Percentiles rank a stretch among this genome's conserved stretches.
Evolutionary conservation across 2,797 vertebrate genomes (phyloP).

Genomic region (Lophotriccus pileatus): DNA sequence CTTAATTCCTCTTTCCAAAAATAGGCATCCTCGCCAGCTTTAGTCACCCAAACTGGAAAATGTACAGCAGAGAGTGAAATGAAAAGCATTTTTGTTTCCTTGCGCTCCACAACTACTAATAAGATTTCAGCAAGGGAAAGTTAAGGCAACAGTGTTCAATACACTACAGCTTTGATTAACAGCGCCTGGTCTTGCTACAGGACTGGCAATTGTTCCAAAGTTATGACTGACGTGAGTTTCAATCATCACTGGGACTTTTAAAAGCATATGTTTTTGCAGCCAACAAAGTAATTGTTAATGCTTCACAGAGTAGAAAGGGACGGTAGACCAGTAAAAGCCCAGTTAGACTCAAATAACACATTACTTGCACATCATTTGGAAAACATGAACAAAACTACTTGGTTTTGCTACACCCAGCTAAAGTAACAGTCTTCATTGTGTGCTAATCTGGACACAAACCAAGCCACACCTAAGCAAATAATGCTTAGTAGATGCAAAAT

Average conservation of each 20-base stretch:
- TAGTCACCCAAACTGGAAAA: constrained; percentile 86
- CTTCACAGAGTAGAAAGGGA: constrained; percentile 65
- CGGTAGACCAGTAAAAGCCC: constrained; percentile 67
- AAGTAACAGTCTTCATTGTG: constrained; percentile 81
- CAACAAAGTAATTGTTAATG: constrained; percentile 67
- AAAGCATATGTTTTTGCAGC: constrained; percentile 61
- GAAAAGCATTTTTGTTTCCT: constrained; percentile 88
- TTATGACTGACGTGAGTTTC: constrained; percentile 70
- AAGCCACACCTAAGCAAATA: constrained; percentile 82
- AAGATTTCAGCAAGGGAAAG: constrained; percentile 76
- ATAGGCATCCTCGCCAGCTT: constrained; percentile 81
- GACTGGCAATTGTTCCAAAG: constrained; percentile 79
- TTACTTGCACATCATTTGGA: constrained; percentile 85
- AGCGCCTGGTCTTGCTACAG: constrained; percentile 45
- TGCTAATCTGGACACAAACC: constrained; percentile 76
- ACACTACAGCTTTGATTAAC: constrained; percentile 75
- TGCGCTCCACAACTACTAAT: constrained; percentile 77
- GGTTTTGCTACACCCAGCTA: constrained; percentile 91
- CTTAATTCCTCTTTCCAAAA: constrained; percentile 84
- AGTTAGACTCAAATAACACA: constrained; percentile 85
- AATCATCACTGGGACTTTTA: constrained; percentile 63
- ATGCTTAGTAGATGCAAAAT: constrained; percentile 75
- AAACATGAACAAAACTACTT: constrained; percentile 92
- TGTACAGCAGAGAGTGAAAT: constrained; percentile 82
- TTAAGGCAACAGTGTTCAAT: constrained; percentile 77